Evolutionary conservation across 2,797 vertebrate species (phyloP).

Genomic region (Rhynchonycteris naso): DNA sequence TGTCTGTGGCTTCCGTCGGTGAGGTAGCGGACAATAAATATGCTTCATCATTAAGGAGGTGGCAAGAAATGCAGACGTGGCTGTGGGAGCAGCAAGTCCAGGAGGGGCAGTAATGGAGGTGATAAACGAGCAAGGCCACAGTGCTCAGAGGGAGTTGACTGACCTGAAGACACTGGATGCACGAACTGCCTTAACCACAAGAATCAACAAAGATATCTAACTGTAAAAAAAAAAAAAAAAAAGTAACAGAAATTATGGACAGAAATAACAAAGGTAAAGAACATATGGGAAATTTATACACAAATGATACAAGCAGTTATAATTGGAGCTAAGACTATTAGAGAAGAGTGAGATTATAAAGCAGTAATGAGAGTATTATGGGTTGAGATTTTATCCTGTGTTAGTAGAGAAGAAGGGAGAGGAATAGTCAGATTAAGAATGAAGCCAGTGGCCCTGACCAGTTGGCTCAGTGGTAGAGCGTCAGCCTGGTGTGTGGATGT

Average conservation of each 20-base stretch:
- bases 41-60: neutral
- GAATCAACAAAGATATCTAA: neutral
- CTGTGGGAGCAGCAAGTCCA: neutral
- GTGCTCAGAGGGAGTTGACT: neutral
- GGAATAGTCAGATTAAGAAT: neutral
- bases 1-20: neutral
- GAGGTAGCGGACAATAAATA: neutral
- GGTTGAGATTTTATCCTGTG: neutral
- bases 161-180: neutral
- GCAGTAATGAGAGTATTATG: neutral
- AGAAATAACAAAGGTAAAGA: neutral
- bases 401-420: neutral
- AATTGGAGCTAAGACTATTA: neutral
- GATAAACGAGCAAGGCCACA: neutral
- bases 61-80: neutral
- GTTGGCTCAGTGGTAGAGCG: too few relatives aligned
- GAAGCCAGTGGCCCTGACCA: neutral
- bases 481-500: too few relatives aligned
- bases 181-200: neutral
- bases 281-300: neutral
- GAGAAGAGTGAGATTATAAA: neutral
- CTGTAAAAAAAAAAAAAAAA: too few relatives aligned
- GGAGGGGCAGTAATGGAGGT: neutral
- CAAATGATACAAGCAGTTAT: neutral
- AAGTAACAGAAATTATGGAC: neutral